Conservation (phyloP, 1,140 invertebrate species). For the Drosophila grimshawi region DNA sequence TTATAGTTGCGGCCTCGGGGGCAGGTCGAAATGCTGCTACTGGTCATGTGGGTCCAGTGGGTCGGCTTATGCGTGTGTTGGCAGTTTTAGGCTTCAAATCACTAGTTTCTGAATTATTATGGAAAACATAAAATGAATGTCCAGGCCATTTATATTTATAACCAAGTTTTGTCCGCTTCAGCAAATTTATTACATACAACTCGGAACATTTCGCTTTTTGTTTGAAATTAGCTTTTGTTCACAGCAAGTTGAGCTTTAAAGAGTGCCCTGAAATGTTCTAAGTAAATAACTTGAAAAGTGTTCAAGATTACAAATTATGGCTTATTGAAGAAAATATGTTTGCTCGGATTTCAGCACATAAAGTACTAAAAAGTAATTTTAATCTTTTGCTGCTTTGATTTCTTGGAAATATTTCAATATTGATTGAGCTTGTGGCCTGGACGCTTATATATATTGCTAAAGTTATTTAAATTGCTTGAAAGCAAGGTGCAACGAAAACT, state of each 20-base stretch:
- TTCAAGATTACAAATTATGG: not conserved
- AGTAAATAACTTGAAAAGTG: not conserved
- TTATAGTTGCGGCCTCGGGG: slow-evolving; percentile 61
- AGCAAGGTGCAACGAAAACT: too few relatives aligned
- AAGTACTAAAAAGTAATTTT: not conserved
- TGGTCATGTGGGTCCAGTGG: slow-evolving; percentile 32
- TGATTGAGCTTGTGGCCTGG: not conserved
- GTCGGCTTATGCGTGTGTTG: slow-evolving; percentile 71
- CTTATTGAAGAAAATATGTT: not conserved
- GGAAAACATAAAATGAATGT: slow-evolving; percentile 81
- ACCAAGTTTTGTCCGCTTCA: slow-evolving; percentile 72
- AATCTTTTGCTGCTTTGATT: not conserved
- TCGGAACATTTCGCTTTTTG: slow-evolving; percentile 15
- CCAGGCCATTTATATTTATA: slow-evolving; percentile 79
- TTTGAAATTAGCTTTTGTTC: slow-evolving; percentile 52
- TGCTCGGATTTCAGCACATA: not conserved
- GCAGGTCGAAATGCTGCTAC: slow-evolving; percentile 8
- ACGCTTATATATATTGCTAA: not conserved
- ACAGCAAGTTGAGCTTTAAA: slow-evolving; percentile 17
- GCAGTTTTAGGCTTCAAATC: slow-evolving; percentile 72
- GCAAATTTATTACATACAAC: slow-evolving; percentile 67
- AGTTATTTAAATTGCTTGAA: not conserved
- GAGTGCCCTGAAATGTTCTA: not conserved
- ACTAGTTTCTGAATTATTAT: slow-evolving; percentile 81
- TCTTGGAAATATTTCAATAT: not conserved